phyloP scores from a whole-genome alignment of 2,888 invertebrate species.

The Hololepta plana region DNA sequence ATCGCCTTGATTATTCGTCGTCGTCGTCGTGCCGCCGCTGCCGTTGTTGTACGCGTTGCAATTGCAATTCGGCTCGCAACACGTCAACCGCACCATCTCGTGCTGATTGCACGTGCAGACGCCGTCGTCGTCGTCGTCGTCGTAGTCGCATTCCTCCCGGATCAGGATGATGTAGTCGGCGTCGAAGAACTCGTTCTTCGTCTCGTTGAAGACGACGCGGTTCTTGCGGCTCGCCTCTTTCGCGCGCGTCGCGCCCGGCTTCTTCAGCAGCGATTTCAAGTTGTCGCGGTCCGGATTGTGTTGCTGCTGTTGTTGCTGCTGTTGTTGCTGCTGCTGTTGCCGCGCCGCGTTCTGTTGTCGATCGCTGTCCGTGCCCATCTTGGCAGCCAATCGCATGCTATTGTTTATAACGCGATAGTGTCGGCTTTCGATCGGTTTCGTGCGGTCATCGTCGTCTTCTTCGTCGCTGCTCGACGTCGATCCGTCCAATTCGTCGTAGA shows the following conservation, averaged over 20 bases:
- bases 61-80: slow-evolving; percentile 48
- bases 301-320: slow-evolving; percentile 19
- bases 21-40: slow-evolving; percentile 19
- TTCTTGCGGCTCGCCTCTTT: slow-evolving; percentile 32
- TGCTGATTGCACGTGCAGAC: slow-evolving; percentile 56
- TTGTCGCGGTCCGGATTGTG: slow-evolving; percentile 44
- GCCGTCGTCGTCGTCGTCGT: slow-evolving; percentile 56
- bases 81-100: slow-evolving; percentile 41
- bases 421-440: slow-evolving; percentile 2
- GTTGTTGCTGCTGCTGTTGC: slow-evolving; percentile 30
- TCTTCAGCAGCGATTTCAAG: slow-evolving; percentile 59
- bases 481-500: slow-evolving; percentile 25
- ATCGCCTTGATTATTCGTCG: no score
- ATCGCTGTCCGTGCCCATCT: slow-evolving; percentile 12
- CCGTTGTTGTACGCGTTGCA: slow-evolving; percentile 17
- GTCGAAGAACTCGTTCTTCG: slow-evolving; percentile 78
- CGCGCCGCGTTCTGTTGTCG: slow-evolving; percentile 18
- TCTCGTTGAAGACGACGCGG: slow-evolving; percentile 77
- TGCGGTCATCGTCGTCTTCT: slow-evolving; percentile 13
- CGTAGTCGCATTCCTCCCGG: slow-evolving; percentile 71
- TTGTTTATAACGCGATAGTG: slow-evolving; percentile 7
- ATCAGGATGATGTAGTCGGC: slow-evolving; percentile 84
- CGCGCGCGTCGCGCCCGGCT: slow-evolving; percentile 46
- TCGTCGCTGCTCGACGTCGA: slow-evolving; percentile 11
- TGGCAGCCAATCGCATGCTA: slow-evolving; percentile 8